These are phyloP conservation scores for Rotaria sp. DNA, from an alignment of 2,888 invertebrate species.

Conservation along the genomic window DNA sequence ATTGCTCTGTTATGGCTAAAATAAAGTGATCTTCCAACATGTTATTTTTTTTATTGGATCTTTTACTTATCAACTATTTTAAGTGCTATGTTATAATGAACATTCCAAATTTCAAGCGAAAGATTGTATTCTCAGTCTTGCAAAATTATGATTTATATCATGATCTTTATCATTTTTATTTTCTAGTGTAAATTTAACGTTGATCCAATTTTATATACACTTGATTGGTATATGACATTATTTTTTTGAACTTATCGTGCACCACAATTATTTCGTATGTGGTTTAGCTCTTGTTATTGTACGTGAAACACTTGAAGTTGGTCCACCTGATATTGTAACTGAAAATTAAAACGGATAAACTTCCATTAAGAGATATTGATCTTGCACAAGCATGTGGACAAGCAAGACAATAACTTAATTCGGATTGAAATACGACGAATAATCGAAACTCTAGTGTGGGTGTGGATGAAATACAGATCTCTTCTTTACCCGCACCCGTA, in stretches of 20 bases:
- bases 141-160: too few species aligned
- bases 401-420: background rate
- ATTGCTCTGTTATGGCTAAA: too few species aligned
- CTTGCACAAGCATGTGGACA: background rate
- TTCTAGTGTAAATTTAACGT: background rate
- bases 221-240: slow-evolving; percentile 22
- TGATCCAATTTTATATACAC: slow-evolving; percentile 6
- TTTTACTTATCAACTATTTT: too few species aligned
- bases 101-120: too few species aligned
- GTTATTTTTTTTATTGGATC: too few species aligned
- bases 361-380: background rate
- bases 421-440: background rate
- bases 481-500: too few species aligned
- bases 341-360: slow-evolving; percentile 3
- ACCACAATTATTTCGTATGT: background rate
- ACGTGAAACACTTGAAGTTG: background rate
- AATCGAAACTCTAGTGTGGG: too few species aligned
- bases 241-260: background rate
- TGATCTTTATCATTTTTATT: too few species aligned
- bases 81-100: too few species aligned
- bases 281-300: background rate
- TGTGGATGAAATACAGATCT: too few species aligned
- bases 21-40: too few species aligned
- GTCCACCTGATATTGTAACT: background rate
- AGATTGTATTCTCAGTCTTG: too few species aligned